Evolutionary conservation across 2,888 invertebrate species (phyloP), one percentile per base, ranked within the genome.

Genomic region (Trissonchulus latispiculum): DNA sequence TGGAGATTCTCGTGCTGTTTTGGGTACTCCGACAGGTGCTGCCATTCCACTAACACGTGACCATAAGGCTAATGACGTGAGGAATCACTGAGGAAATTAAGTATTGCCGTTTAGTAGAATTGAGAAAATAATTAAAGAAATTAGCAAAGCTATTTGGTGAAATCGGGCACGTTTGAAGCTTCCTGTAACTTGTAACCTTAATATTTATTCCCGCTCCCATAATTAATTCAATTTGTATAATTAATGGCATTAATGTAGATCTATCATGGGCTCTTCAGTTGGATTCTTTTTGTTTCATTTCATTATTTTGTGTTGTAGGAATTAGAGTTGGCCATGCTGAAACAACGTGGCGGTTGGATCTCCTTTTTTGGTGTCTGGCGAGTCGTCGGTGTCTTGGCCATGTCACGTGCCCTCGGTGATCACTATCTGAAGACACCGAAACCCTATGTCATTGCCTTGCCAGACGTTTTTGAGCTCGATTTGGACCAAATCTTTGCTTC

Each of bases 51-150:
- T 96, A 3, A 95, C 95, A 0, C 93, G 92, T 84, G 96, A 96
- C 84, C 96, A 96, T 83, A 96, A 96, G 86, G 96, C 96, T 61
- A 92, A 94, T 82, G 92, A 94, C 88, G 92, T 93, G 77, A 74
- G 78, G 64, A 18, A 18, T 67, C 48, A 8, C 48, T n/a, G n/a
- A n/a, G n/a, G n/a, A n/a, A n/a, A n/a, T n/a, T n/a, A n/a, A n/a
- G n/a, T n/a, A n/a, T n/a, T n/a, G n/a, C n/a, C n/a, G n/a, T n/a
- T n/a, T n/a, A n/a, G n/a, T n/a, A n/a, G n/a, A n/a, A n/a, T n/a
- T n/a, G n/a, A n/a, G n/a, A n/a, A n/a, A n/a, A n/a, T n/a, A n/a
- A n/a, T n/a, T n/a, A n/a, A n/a, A n/a, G n/a, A n/a, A n/a, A n/a
- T n/a, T n/a, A n/a, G n/a, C n/a, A n/a, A n/a, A n/a, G n/a, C n/a